Conservation (phyloP, 37 sponge, comb jelly and placozoan genomes). For the Aplysina aerophoba region DNA sequence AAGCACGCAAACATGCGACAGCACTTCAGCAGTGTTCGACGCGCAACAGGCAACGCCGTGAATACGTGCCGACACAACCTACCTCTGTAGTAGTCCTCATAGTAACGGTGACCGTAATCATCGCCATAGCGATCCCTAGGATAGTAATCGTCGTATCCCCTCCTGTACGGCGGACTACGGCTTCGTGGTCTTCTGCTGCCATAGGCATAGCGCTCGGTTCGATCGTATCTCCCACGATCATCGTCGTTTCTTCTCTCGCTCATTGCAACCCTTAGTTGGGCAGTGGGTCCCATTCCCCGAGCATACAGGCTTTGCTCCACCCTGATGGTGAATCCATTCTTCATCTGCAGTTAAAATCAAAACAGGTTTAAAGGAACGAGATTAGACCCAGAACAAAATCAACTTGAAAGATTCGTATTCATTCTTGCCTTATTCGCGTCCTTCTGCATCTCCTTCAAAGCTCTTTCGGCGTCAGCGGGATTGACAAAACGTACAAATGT, state of each 20-base stretch:
- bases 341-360: background rate
- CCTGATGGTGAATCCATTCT: background rate
- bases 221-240: constrained; percentile 10
- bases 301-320: constrained; percentile 26
- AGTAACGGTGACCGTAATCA: constrained; percentile 13
- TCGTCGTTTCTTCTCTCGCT: background rate
- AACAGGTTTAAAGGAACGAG: no score
- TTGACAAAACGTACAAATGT: constrained; percentile 16
- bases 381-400: no score
- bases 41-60: no score
- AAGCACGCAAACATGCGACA: no score
- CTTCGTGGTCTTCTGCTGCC: background rate
- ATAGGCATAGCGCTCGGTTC: background rate
- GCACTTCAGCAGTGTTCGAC: no score
- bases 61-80: no score
- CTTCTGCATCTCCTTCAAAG: constrained; percentile 8
- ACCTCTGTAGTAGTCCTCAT: constrained; percentile 6
- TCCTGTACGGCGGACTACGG: constrained; percentile 25
- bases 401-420: no score
- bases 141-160: background rate
- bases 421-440: no score
- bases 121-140: background rate
- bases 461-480: constrained; percentile 19
- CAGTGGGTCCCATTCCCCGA: background rate
- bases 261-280: background rate